These are phyloP conservation scores for Cynopterus brachyotis DNA, from an alignment of 2,113 vertebrate species.

Conservation along the genomic window DNA sequence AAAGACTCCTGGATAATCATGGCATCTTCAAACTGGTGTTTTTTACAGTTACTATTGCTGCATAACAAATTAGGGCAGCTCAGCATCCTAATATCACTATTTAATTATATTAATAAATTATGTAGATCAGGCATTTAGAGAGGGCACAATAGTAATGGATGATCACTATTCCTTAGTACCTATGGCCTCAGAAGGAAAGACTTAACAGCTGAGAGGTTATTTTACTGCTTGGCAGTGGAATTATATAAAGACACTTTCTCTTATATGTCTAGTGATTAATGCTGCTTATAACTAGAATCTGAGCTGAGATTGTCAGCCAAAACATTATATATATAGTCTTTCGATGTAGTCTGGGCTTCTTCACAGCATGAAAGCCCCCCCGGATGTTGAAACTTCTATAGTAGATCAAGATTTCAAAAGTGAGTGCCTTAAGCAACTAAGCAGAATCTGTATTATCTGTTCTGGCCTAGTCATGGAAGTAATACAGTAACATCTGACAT, in stretches of 20 bases:
- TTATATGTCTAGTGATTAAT: not conserved
- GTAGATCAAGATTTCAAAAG: not conserved
- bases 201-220: not conserved
- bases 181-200: not conserved
- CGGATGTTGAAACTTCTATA: not conserved
- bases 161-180: not conserved
- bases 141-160: not conserved
- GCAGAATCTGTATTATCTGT: not conserved
- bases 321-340: rapidly evolving
- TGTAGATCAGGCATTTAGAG: not conserved
- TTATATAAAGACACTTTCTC: not conserved
- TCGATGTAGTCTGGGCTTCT: not conserved
- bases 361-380: not conserved
- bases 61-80: not conserved
- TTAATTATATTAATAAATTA: not conserved
- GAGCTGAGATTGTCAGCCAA: too few species aligned
- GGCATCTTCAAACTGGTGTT: not conserved
- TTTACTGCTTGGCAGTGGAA: not conserved
- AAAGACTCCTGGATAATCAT: not conserved
- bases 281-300: not conserved
- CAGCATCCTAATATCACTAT: not conserved
- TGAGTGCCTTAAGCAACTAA: not conserved
- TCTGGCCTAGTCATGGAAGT: not conserved
- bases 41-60: not conserved
- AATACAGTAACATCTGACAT: not conserved